Percentiles rank a stretch among this genome's conserved stretches.
Conservation (phyloP, 2,797 vertebrate species). For the Takifugu ocellatus region DNA sequence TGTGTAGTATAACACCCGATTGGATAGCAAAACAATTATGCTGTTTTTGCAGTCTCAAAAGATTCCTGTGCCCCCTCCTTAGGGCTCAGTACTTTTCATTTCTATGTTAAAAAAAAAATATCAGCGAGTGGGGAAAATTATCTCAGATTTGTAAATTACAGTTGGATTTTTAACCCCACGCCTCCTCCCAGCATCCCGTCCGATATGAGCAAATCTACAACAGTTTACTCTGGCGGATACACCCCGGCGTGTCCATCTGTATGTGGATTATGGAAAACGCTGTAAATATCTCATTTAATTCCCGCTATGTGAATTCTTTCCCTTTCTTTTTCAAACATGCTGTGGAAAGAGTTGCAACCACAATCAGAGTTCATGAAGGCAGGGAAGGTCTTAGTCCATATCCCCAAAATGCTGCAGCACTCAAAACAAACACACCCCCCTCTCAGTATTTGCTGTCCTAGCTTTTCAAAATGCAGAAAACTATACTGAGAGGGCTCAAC, state of each 20-base stretch:
- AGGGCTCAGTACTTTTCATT: constrained; percentile 55
- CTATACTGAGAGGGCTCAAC: constrained; percentile 42
- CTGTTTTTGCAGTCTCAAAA: constrained; percentile 74
- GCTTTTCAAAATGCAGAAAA: constrained; percentile 47
- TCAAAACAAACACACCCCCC: constrained; percentile 53
- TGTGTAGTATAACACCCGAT: constrained; percentile 79
- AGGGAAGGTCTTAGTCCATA: constrained; percentile 21
- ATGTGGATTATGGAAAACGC: constrained; percentile 58
- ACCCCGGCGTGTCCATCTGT: constrained; percentile 49
- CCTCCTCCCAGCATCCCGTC: constrained; percentile 40
- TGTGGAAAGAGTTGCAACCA: constrained; percentile 56
- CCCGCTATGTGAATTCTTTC: constrained; percentile 34
- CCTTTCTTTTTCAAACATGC: constrained; percentile 40
- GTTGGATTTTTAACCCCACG: constrained; percentile 45
- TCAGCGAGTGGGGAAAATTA: constrained; percentile 64
- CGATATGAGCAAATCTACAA: constrained; percentile 61
- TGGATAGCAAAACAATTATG: constrained; percentile 79
- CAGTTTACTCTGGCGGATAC: constrained; percentile 47
- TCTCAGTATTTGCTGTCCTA: constrained; percentile 11
- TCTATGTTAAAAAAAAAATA: constrained; percentile 42
- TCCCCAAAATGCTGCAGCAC: constrained; percentile 46
- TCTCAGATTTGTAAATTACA: constrained; percentile 68
- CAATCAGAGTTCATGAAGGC: constrained; percentile 64
- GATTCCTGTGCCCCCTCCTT: constrained; percentile 53
- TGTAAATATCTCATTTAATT: constrained; percentile 62